Evolutionary conservation across 2,888 invertebrate species (phyloP), one percentile per base, ranked within the genome.

Genomic region (Drosophila kokeensis): DNA sequence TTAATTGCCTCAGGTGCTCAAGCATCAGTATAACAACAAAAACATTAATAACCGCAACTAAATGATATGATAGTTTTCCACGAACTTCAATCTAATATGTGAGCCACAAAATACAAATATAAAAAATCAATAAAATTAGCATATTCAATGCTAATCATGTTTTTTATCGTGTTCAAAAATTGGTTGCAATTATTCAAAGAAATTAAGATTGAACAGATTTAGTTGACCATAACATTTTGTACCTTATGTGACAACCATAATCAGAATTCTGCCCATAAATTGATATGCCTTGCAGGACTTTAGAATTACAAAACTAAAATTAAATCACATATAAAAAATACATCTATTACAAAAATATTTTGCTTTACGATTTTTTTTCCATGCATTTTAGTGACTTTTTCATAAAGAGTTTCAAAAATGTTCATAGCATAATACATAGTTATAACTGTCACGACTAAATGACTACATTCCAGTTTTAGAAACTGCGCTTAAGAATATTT

Each of bases 1-100:
- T 59, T 7, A 54, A 36, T 49, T 52, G 45, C 24, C 34, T 29
- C 24, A 45, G 63, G 53, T 58, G 42, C 53, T 58, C 27, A 40
- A 59, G 29, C 30, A 54, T 34, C 53, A 38, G 40, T 30, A 34
- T 55, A 63, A 52, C 30, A 76, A 62, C 49, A 48, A 36, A 60
- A 64, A 61, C 24, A 42, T 64, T 59, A 34, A 40, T 6, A 65
- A n/a, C 45, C 60, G 21, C 30, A 45, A 57, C 11, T 29, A 49
- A 54, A 30, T 49, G 59, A 34, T 2, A 29, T 24, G 13, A 21
- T 10, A 11, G 4, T 11, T 52, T 32, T 62, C 21, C 62, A 62
- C 63, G 34, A 54, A 32, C 3, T 24, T 40, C 18, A 42, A 32
- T 18, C 21, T 42, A 42, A 45, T 10, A 7, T 30, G 13, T 27